phyloP scores from a whole-genome alignment of 2,113 vertebrate genomes.

The Etia nguti region DNA sequence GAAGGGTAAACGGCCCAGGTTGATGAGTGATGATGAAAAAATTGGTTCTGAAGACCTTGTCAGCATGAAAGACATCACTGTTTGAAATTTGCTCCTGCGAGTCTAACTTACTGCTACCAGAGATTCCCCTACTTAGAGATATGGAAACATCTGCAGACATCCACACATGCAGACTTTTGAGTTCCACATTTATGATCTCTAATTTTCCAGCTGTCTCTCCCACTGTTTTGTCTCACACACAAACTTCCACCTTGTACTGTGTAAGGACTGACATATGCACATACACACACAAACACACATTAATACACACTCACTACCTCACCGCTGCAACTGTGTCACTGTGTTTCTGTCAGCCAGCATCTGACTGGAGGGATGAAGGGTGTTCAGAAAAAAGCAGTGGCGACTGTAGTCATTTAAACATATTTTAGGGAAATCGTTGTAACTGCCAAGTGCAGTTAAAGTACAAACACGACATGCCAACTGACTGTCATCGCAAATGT shows the following conservation, averaged over 20 bases:
- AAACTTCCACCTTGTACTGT: background rate
- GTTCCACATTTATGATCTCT: background rate
- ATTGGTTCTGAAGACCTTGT: slow-evolving; percentile 18
- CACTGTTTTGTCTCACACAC: background rate
- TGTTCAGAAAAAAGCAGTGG: background rate
- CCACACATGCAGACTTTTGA: background rate
- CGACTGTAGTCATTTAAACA: slow-evolving; percentile 38
- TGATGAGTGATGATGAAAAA: slow-evolving; percentile 32
- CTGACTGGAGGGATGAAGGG: background rate
- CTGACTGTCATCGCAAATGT: slow-evolving; percentile 54
- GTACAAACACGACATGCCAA: slow-evolving; percentile 21
- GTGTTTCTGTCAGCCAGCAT: background rate
- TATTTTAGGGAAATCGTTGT: slow-evolving; percentile 28
- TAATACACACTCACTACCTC: background rate
- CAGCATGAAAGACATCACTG: background rate
- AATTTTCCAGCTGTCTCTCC: background rate
- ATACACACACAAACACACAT: background rate
- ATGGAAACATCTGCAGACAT: background rate
- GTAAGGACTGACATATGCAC: background rate
- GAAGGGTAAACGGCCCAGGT: background rate
- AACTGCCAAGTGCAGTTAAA: slow-evolving; percentile 31
- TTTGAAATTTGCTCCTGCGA: background rate
- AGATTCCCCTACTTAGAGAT: background rate
- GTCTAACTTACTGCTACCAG: background rate
- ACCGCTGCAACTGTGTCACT: slow-evolving; percentile 17